Evolutionary conservation across 2,113 vertebrate species (phyloP), one percentile per base, ranked within the genome.

Genomic region (Psittacula cyanocephala): DNA sequence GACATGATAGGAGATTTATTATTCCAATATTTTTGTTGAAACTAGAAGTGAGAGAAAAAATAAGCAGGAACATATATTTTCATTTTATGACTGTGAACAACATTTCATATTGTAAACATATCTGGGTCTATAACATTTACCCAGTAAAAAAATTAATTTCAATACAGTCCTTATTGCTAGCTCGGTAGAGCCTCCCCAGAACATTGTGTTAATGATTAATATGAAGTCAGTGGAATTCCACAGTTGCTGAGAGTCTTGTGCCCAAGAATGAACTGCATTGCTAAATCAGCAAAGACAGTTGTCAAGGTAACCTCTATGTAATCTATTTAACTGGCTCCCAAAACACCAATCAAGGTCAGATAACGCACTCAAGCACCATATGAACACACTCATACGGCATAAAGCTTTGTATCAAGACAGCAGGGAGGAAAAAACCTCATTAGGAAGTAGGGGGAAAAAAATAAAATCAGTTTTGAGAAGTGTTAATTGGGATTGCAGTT

Each of bases 201-300:
- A 98, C 97, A 98, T 82, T 86, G 98, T 98, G 98, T 98, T 98
- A 98, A 98, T 98, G 98, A 99, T 99, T 99, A 98, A 98, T 98
- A 96, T 96, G 88, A 98, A 98, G 98, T 98, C 97, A 89, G 98
- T 98, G 97, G 98, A 98, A 98, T 98, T 97, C 97, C 97, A 98
- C 98, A 98, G 98, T 98, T 98, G 97, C 98, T 83, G 97, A 98
- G 98, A 98, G 97, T 98, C 97, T 97, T 97, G 96, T 97, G 98
- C 98, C 98, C 98, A 98, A 98, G 98, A 98, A 98, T 98, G 98
- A 98, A 98, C 98, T 95, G 97, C 98, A 98, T 98, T 98, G 98
- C 98, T 98, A 99, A 98, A 99, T 98, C 98, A 98, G 98, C 98
- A 98, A 98, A 98, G 98, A 98, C 98, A 98, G 98, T 99, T 99